phyloP scores from a whole-genome alignment of 2,797 vertebrate species.

The Tenualosa thibaudeaui region DNA sequence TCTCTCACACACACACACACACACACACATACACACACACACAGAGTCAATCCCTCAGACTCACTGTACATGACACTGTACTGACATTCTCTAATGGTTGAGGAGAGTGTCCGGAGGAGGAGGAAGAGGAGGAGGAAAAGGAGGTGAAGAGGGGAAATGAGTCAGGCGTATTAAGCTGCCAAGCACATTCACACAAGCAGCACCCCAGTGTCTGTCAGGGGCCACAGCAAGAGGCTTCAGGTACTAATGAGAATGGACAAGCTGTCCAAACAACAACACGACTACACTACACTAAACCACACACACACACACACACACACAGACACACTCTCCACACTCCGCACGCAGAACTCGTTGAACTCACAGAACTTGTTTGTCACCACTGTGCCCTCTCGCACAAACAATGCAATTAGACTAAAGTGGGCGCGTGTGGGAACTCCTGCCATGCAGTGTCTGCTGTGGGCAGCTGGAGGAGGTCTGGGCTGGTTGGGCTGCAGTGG shows the following conservation, averaged over 20 bases:
- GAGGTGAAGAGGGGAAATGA: not conserved
- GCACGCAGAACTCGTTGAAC: not conserved
- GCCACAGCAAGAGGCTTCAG: not conserved
- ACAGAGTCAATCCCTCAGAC: not conserved
- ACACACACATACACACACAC: constrained; percentile 8
- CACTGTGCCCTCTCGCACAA: constrained; percentile 8
- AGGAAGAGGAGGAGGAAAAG: not conserved
- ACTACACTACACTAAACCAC: not conserved
- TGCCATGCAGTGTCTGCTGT: not conserved
- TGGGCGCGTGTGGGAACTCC: not conserved
- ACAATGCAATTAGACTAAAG: constrained; percentile 9
- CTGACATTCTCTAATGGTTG: not conserved
- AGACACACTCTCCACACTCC: not conserved
- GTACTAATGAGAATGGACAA: constrained; percentile 7
- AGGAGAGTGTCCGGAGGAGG: not conserved
- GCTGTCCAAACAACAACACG: constrained; percentile 11
- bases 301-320: not conserved
- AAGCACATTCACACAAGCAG: not conserved
- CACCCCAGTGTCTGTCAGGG: not conserved
- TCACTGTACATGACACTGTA: not conserved
- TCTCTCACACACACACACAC: not conserved
- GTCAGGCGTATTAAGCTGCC: not conserved
- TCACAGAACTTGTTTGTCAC: not conserved
- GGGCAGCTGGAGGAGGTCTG: not conserved
- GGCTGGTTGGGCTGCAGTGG: not conserved